A percentile compares a stretch with the other conserved stretches of the same genome.
phyloP scores from a whole-genome alignment of 2,888 invertebrate genomes.

The Dichetophora obliterata region DNA sequence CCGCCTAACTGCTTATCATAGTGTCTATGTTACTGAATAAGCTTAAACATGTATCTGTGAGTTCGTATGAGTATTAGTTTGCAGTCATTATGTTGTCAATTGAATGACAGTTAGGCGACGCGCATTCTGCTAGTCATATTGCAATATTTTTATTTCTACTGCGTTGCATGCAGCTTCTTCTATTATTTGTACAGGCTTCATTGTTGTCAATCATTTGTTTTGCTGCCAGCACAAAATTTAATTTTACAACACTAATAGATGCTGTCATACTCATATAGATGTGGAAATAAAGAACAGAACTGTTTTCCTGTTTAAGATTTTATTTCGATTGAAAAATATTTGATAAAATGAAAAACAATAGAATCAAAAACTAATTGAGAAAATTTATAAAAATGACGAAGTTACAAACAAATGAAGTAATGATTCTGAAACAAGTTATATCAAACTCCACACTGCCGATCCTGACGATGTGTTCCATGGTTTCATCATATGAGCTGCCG shows the following conservation, averaged over 20 bases:
- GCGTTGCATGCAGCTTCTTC: background rate
- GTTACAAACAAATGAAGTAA: too few species aligned
- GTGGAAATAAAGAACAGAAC: too few species aligned
- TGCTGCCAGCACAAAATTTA: conserved; percentile 24
- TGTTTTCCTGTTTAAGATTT: too few species aligned
- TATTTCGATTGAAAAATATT: too few species aligned
- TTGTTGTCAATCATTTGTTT: conserved; percentile 6
- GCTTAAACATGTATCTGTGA: background rate
- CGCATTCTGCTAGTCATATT: background rate
- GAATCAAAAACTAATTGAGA: too few species aligned
- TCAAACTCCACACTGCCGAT: too few species aligned
- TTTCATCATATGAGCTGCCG: too few species aligned
- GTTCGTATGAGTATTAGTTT: conserved; percentile 1
- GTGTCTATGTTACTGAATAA: background rate
- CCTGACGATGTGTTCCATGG: too few species aligned
- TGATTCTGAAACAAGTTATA: too few species aligned
- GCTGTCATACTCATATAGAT: background rate
- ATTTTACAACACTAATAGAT: conserved; percentile 20
- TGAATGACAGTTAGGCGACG: conserved; percentile 20
- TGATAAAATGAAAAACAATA: too few species aligned
- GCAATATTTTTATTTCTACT: background rate
- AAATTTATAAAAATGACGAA: too few species aligned
- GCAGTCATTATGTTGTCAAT: conserved; percentile 42
- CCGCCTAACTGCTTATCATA: background rate
- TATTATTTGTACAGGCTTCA: conserved; percentile 19